These are phyloP conservation scores for Hyaena hyaena DNA, from an alignment of 2,113 vertebrate species.

Conservation along the genomic window DNA sequence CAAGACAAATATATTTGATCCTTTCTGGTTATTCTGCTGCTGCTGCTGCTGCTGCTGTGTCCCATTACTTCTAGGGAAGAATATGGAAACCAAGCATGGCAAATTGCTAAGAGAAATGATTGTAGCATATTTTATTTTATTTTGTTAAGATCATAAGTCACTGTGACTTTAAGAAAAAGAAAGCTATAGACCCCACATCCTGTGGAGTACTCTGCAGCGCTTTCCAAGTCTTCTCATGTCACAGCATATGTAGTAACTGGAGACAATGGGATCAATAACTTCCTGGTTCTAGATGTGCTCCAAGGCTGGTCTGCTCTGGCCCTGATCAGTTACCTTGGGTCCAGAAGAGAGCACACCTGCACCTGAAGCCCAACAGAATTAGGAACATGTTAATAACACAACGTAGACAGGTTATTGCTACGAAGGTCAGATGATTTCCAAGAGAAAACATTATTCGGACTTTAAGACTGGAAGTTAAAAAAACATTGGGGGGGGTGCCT, in stretches of 20 bases:
- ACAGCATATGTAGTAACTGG: accelerated
- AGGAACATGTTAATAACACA: background rate
- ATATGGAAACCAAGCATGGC: background rate
- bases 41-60: background rate
- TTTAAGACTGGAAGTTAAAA: conserved; percentile 3
- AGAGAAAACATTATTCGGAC: background rate
- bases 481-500: background rate
- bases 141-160: background rate
- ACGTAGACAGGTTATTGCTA: background rate
- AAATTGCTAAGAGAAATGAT: background rate
- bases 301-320: background rate
- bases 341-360: background rate
- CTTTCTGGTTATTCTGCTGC: background rate
- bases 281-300: background rate
- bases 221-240: accelerated
- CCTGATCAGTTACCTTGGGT: background rate
- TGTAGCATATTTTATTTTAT: background rate
- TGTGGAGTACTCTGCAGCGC: background rate
- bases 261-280: background rate
- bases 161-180: background rate
- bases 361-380: background rate
- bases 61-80: background rate
- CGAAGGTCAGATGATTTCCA: background rate
- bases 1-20: background rate
- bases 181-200: background rate